Base-by-base conservation (phyloP, 2,888 invertebrate genomes). In the Hirtodrosophila duncani region DNA sequence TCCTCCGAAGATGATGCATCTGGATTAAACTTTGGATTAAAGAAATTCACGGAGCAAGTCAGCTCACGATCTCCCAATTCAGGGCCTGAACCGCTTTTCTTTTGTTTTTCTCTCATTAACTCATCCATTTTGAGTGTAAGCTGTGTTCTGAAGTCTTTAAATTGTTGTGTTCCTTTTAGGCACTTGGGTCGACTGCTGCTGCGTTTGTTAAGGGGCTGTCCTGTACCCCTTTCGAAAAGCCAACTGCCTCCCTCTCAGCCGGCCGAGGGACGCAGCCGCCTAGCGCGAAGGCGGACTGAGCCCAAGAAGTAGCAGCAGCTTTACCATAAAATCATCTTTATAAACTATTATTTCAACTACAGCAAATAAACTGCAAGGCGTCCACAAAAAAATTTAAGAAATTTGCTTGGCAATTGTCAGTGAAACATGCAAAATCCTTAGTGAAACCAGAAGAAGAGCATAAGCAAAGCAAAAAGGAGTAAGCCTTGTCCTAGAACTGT, bases 401-500 rank as follows among this genome's bases (percentile, higher is more conserved):
- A 63, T 66, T 51, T 61, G 58, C 60, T 61, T 58, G 50, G 53
- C 61, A 63, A 50, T 63, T 81, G 63, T 60, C 56, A 55, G 53
- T 52, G 62, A 49, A 64, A 78, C 64, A 78, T 63, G 67, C 57
- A 74, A 69, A 74, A 69, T 71, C 57, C 67, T 57, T 46, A 58
- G 41, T 57, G 42, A 21, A 42, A 34, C 10, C 26, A 31, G 26
- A 9, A 38, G 26, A 34, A 37, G 26, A 21, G 26, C 8, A 26
- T 8, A 29, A 17, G 24, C 11, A 27, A 50, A 26, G 36, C 20
- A 41, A 45, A 49, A 36, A 29, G 27, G 16, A 49, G 52, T 71
- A 59, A 36, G 50, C 34, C 31, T 38, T 37, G 55, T 45, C 49
- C 55, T 63, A 63, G 44, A 56, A 70, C 67, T 51, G 24, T 64